A percentile compares a stretch with the other conserved stretches of the same genome.
Conservation (phyloP, 1,140 invertebrate species). For the Drosophila sucinea region DNA sequence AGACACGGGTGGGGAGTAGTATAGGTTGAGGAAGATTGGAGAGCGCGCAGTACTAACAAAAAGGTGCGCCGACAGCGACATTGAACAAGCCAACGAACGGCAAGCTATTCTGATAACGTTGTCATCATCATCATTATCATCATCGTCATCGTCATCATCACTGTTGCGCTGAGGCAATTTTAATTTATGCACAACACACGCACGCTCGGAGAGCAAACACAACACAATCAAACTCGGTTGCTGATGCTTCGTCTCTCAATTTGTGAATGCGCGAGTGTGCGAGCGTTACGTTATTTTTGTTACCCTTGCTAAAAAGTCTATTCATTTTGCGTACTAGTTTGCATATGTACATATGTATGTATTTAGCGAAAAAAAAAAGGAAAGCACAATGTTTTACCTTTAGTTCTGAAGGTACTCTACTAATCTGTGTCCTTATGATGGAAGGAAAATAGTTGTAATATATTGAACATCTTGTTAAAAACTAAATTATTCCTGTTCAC, state of each 20-base stretch:
- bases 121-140: constrained; percentile 55
- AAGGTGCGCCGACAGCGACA: constrained; percentile 68
- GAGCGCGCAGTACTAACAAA: constrained; percentile 40
- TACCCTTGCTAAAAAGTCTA: not conserved
- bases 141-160: constrained; percentile 58
- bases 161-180: constrained; percentile 68
- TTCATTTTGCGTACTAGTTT: not conserved
- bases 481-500: no score
- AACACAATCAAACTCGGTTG: constrained; percentile 52
- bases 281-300: constrained; percentile 13
- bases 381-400: no score
- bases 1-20: not conserved
- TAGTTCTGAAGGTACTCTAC: no score
- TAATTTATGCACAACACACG: constrained; percentile 71
- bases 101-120: constrained; percentile 63
- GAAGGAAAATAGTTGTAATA: no score
- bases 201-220: constrained; percentile 32
- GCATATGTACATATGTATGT: not conserved
- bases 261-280: constrained; percentile 24
- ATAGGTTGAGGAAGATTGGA: not conserved
- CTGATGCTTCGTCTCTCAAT: constrained; percentile 27
- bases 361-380: no score
- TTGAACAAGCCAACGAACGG: constrained; percentile 65
- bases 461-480: no score
- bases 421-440: no score